Evolutionary conservation across 1,140 invertebrate genomes (phyloP).

Genomic region (Lamellibrachia luymesi): DNA sequence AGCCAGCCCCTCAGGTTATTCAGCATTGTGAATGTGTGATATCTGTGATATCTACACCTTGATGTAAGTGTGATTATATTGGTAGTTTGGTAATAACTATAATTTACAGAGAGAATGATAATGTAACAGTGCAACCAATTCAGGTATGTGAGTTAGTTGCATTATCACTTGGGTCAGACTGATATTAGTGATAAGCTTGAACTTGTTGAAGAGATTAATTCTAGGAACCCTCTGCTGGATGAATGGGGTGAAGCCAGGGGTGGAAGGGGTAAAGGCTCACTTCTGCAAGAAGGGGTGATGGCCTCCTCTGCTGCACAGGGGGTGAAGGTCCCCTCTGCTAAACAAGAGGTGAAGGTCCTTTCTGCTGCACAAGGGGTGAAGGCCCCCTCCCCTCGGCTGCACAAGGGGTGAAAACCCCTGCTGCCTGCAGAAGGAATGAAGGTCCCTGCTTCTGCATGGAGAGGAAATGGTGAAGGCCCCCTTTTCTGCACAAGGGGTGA

Average conservation of each 20-base stretch:
- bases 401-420: too few species aligned
- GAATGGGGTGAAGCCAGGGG: neutral
- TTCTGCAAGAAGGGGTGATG: neutral
- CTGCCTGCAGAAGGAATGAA: too few species aligned
- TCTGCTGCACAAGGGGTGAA: too few species aligned
- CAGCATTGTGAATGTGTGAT: neutral
- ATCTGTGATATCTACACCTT: too few species aligned
- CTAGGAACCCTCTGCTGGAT: neutral
- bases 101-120: neutral
- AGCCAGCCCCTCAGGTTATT: too few species aligned
- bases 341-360: too few species aligned
- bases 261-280: neutral
- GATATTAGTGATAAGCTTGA: neutral
- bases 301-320: neutral
- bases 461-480: too few species aligned
- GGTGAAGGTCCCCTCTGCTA: neutral
- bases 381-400: too few species aligned
- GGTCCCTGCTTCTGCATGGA: too few species aligned
- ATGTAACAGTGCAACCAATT: neutral
- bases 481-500: too few species aligned
- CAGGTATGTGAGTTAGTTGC: too few species aligned
- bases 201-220: neutral
- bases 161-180: neutral
- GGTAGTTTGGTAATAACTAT: neutral
- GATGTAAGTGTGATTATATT: too few species aligned